Conservation (phyloP, 2,797 vertebrate species). For the Euthynnus affinis region DNA sequence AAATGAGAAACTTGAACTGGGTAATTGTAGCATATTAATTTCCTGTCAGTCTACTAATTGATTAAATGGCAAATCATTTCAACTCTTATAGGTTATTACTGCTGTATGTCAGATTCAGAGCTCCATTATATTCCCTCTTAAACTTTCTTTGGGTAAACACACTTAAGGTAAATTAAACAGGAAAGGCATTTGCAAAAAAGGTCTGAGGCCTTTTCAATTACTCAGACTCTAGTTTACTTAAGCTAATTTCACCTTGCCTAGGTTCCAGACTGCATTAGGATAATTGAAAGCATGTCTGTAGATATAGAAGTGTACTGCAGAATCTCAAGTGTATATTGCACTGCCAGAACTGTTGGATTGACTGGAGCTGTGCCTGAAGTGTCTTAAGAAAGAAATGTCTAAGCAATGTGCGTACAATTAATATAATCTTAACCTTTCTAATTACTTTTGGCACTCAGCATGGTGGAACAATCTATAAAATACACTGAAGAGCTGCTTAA, state of each 20-base stretch:
- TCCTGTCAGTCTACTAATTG: not conserved
- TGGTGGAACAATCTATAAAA: conserved; percentile 9
- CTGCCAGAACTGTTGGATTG: conserved; percentile 34
- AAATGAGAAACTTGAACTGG: not conserved
- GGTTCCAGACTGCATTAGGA: conserved; percentile 49
- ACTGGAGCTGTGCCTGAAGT: conserved; percentile 53
- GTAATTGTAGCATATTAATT: not conserved
- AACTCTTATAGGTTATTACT: not conserved
- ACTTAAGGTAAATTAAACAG: conserved; percentile 38
- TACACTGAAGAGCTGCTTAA: conserved; percentile 28
- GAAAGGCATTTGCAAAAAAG: conserved; percentile 19
- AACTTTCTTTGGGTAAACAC: conserved; percentile 28
- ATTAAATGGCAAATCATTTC: not conserved
- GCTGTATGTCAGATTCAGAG: not conserved
- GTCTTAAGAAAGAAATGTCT: conserved; percentile 44
- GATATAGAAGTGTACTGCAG: conserved; percentile 29
- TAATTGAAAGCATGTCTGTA: conserved; percentile 61
- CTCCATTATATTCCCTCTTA: not conserved
- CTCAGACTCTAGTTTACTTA: conserved; percentile 31
- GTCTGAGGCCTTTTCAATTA: conserved; percentile 43
- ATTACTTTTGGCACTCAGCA: conserved; percentile 52
- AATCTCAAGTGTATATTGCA: conserved; percentile 34
- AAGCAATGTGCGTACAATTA: conserved; percentile 44
- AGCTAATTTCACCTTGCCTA: conserved; percentile 50
- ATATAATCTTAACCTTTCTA: conserved; percentile 61